Evolutionary conservation across 2,888 invertebrate species (phyloP).

Genomic region (Drosophila glabriapex): DNA sequence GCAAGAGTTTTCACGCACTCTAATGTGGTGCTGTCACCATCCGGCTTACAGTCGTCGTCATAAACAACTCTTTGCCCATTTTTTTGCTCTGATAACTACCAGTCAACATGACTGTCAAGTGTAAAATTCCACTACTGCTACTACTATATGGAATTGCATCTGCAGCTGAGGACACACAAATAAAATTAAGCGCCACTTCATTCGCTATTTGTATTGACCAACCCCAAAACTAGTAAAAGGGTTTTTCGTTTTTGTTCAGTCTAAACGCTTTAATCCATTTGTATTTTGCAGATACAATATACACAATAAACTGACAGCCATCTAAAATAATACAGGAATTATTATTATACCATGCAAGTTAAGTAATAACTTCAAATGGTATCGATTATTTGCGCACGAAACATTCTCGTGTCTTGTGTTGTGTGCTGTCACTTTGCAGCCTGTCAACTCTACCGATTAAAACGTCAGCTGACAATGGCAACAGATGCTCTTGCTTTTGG

Average conservation of each 20-base stretch:
- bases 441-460: slow-evolving; percentile 65
- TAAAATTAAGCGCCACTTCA: slow-evolving; percentile 44
- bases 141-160: neutral
- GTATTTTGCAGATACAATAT: slow-evolving; percentile 11
- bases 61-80: slow-evolving; percentile 25
- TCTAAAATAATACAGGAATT: slow-evolving; percentile 49
- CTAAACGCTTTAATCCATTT: slow-evolving; percentile 19
- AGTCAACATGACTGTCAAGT: slow-evolving; percentile 36
- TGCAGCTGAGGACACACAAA: slow-evolving; percentile 41
- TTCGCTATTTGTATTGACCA: slow-evolving; percentile 30
- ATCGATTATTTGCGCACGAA: neutral
- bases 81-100: slow-evolving; percentile 9
- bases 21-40: slow-evolving; percentile 55
- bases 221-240: neutral
- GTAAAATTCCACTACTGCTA: slow-evolving; percentile 18
- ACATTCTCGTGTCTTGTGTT: neutral
- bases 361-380: neutral
- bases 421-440: slow-evolving; percentile 38
- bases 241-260: neutral
- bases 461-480: slow-evolving; percentile 54
- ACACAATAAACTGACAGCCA: slow-evolving; percentile 54
- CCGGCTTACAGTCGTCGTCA: slow-evolving; percentile 35
- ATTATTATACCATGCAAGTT: neutral
- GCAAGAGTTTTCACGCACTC: slow-evolving; percentile 48
- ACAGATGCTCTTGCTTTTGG: slow-evolving; percentile 34